Percentiles rank a stretch among this genome's conserved stretches.
phyloP scores from a whole-genome alignment of 2,113 vertebrate species.

The Rhinoderma darwinii region DNA sequence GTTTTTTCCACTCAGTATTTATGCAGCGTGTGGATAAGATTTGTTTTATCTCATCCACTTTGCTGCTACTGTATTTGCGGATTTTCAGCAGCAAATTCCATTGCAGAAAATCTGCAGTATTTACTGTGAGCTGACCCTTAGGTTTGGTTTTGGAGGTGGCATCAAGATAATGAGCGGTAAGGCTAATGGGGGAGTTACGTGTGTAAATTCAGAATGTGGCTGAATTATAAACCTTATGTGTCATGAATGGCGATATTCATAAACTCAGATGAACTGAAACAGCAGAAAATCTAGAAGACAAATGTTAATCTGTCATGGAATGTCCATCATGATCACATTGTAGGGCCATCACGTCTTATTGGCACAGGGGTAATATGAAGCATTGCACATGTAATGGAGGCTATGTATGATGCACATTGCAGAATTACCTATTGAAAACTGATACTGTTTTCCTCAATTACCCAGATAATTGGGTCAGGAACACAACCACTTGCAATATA shows the following conservation, averaged over 20 bases:
- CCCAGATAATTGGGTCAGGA: conserved; percentile 17
- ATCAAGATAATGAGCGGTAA: too few relatives aligned
- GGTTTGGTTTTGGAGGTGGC: too few relatives aligned
- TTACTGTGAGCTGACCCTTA: too few relatives aligned
- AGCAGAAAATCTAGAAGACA: neutral
- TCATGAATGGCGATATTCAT: neutral
- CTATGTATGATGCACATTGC: neutral
- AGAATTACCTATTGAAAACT: conserved; percentile 16
- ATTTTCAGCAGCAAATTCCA: too few relatives aligned
- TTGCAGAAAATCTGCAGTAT: too few relatives aligned
- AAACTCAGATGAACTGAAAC: neutral
- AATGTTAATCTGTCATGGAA: neutral
- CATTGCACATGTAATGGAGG: neutral
- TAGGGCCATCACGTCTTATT: neutral
- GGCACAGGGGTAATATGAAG: neutral
- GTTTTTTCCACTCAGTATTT: too few relatives aligned
- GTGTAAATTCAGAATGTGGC: too few relatives aligned
- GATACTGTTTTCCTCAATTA: conserved; percentile 34
- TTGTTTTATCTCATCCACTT: too few relatives aligned
- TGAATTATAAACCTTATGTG: neutral
- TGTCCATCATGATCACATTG: neutral
- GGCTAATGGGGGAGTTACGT: too few relatives aligned
- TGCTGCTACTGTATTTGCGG: too few relatives aligned
- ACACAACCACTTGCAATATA: conserved; percentile 8
- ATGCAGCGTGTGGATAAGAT: too few relatives aligned